Conservation (phyloP, 2,888 invertebrate species). For the Leptinotarsa tumamoca region DNA sequence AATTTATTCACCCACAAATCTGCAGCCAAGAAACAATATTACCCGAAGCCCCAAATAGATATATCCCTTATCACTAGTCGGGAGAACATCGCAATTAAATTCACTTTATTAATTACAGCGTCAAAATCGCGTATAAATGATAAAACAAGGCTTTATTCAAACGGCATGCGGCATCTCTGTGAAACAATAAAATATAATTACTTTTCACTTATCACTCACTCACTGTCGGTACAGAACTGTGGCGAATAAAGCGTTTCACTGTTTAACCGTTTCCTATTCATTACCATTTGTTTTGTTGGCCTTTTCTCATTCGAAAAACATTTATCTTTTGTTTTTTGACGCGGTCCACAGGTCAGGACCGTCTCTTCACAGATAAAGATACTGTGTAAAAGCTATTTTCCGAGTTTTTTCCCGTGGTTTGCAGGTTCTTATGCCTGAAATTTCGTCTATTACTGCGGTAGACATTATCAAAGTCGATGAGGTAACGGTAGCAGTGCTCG, state of each 20-base stretch:
- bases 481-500: no score
- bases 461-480: no score
- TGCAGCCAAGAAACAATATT: conserved; percentile 16
- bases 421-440: no score
- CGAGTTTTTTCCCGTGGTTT: no score
- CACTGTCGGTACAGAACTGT: conserved; percentile 59
- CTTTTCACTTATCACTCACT: conserved; percentile 66
- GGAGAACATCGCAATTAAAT: conserved; percentile 14
- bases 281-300: conserved; percentile 65
- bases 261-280: conserved; percentile 66
- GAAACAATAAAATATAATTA: conserved; percentile 66
- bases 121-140: conserved; percentile 48
- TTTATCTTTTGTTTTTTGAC: conserved; percentile 63
- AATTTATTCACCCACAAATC: conserved; percentile 8
- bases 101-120: conserved; percentile 18
- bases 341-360: not conserved
- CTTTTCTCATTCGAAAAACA: conserved; percentile 64
- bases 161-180: conserved; percentile 62
- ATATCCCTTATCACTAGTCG: conserved; percentile 5
- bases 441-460: no score
- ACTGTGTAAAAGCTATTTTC: no score
- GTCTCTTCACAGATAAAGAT: not conserved
- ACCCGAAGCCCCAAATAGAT: not conserved
- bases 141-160: conserved; percentile 61
- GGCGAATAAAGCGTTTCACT: conserved; percentile 64